Evolutionary conservation across 2,797 vertebrate species (phyloP), one percentile per base, ranked within the genome.

Genomic region (Acrossocheilus wenchowensis): DNA sequence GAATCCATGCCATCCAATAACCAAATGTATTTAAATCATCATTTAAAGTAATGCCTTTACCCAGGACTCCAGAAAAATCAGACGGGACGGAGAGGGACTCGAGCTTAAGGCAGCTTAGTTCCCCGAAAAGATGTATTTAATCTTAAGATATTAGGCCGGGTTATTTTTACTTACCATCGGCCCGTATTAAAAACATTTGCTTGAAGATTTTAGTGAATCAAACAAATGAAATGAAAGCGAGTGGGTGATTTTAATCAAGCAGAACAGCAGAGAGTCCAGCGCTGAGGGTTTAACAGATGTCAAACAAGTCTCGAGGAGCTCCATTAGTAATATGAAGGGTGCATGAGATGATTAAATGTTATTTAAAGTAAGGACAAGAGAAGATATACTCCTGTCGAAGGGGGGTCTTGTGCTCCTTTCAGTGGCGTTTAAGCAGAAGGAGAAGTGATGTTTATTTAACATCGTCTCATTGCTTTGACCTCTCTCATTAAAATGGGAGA

Each of bases 281-380:
- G 87, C 81, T 8, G 79, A 84, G 86, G 71, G 90, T 88, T 91
- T 90, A 92, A 72, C 78, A 84, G 75, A 81, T 84, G 84, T 90
- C 85, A 88, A 86, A 89, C 78, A 89, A 89, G 87, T 75, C 88
- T 66, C 52, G 78, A 7, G 26, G 77, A 72, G 72, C 91, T 62
- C 84, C 94, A 94, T 94, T 91, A 93, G 78, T 87, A 84, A 90
- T 54, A 86, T 89, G 78, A 93, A 95, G 69, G 50, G 81, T 26
- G 50, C 91, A 92, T 94, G 94, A 96, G 94, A 94, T 95, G 94
- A 96, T 96, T 96, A 95, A 92, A 94, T 34, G 2, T 96, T 97
- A 97, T 96, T 97, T 97, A 97, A 94, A 95, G 94, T 92, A 93
- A 89, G 89, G 89, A 85, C 81, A 91, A 89, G 73, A 89, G 87